phyloP scores from a whole-genome alignment of 2,888 invertebrate genomes.

The Drosophila subquinaria region DNA sequence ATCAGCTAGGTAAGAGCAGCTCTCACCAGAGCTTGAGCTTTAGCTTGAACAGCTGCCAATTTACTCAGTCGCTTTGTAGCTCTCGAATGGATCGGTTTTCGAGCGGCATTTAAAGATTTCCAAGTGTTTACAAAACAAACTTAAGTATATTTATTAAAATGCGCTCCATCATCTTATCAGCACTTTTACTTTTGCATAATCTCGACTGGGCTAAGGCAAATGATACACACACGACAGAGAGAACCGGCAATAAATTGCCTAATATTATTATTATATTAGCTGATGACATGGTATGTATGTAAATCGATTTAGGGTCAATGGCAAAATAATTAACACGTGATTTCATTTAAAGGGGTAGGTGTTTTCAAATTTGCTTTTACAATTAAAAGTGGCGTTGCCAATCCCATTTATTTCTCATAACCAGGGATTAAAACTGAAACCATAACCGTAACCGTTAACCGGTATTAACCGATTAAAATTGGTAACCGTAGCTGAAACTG shows the following conservation, averaged over 20 bases:
- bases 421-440: no score
- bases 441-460: no score
- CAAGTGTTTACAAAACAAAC: not conserved
- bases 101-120: conserved; percentile 25
- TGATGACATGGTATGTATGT: conserved; percentile 92
- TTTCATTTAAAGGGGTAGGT: conserved; percentile 89
- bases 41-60: conserved; percentile 16
- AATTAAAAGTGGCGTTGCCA: no score
- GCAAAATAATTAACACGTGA: not conserved
- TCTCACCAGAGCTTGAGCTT: conserved; percentile 3
- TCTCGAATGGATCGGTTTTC: conserved; percentile 41
- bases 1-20: conserved; percentile 18
- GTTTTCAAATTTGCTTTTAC: no score
- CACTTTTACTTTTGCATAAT: conserved; percentile 55
- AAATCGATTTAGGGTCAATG: conserved; percentile 3
- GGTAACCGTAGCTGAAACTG: no score
- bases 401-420: no score
- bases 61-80: conserved; percentile 52
- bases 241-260: conserved; percentile 82
- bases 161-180: conserved; percentile 66
- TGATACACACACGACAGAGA: conserved; percentile 15
- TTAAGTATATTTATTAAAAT: conserved; percentile 35
- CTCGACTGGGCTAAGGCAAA: conserved; percentile 46
- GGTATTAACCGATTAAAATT: no score
- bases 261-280: conserved; percentile 92